Base-by-base conservation (phyloP, 2,888 invertebrate species). In the Drosophila seclusa region DNA sequence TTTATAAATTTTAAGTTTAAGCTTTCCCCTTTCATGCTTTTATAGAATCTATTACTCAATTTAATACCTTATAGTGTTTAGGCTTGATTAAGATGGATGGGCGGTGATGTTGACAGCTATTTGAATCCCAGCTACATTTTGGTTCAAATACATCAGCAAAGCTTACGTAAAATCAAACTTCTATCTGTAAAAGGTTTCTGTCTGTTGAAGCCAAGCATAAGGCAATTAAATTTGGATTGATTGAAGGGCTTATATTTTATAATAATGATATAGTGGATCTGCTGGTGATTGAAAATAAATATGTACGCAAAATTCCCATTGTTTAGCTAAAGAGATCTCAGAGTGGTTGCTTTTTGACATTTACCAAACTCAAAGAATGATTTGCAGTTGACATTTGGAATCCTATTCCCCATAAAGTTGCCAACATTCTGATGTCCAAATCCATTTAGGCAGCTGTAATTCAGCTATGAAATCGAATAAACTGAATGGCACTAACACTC, bases 401-500 rank as follows among this genome's bases (percentile, higher is more conserved):
- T 27, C 36, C 18, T 7, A 54, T 36, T 45, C 45, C 34, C 32
- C 40, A 50, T 32, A 24, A 31, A 36, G 18, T 42, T 27, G 13
- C 53, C 34, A 16, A 16, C 62, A 68, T 58, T 64, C 48, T 57
- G 68, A 42, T 61, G 60, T 50, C 66, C 48, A 65, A 71, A 61
- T 48, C 42, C 67, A 68, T 62, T 73, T 73, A 48, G 61, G 38
- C 57, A 16, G 31, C 29, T 54, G 58, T 38, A 55, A 64, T 52
- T 82, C 42, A 52, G 59, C 62, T 75, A 55, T 58, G 62, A 59
- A 70, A 77, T 71, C 73, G 62, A 80, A 76, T 83, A 66, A 82
- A 55, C 68, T 61, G 60, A 83, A 73, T 75, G 83, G 61, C 73
- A 74, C 68, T 73, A 71, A 68, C 77, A 75, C 76, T 82, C 83